Percentiles rank a stretch among this genome's conserved stretches.
These are phyloP conservation scores for Charadrius vociferus DNA, from an alignment of 2,113 vertebrate species.

Conservation along the genomic window DNA sequence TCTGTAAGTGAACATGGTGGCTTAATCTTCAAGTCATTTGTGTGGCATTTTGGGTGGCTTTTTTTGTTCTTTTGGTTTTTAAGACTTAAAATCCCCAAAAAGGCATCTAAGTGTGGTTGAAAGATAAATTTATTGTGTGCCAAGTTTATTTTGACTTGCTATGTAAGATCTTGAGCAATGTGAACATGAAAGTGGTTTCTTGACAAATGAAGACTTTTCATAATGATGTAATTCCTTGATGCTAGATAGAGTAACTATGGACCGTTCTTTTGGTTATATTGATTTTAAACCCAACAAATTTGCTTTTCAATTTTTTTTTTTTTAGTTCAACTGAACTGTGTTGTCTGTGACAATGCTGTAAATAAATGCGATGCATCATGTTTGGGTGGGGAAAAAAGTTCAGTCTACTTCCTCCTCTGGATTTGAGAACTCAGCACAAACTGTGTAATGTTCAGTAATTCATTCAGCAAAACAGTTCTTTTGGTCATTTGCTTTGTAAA, in stretches of 20 bases:
- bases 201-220: not conserved
- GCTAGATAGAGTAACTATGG: not conserved
- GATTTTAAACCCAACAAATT: not conserved
- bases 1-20: not conserved
- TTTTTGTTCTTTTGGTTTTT: not conserved
- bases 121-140: not conserved
- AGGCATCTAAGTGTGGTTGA: not conserved
- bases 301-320: not conserved
- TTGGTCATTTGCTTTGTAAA: not conserved
- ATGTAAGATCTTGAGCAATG: not conserved
- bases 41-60: fast-evolving
- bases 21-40: not conserved
- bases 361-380: not conserved
- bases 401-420: not conserved
- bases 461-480: not conserved
- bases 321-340: not conserved
- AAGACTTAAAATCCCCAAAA: not conserved
- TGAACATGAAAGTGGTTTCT: not conserved
- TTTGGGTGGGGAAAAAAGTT: not conserved
- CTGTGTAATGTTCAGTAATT: not conserved
- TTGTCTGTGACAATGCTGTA: not conserved
- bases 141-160: not conserved
- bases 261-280: not conserved
- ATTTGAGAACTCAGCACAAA: not conserved
- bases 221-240: not conserved